Percentiles rank a stretch among this genome's conserved stretches.
These are phyloP conservation scores for Eumacrocentrus americanus DNA, from an alignment of 2,888 invertebrate genomes.

Conservation along the genomic window DNA sequence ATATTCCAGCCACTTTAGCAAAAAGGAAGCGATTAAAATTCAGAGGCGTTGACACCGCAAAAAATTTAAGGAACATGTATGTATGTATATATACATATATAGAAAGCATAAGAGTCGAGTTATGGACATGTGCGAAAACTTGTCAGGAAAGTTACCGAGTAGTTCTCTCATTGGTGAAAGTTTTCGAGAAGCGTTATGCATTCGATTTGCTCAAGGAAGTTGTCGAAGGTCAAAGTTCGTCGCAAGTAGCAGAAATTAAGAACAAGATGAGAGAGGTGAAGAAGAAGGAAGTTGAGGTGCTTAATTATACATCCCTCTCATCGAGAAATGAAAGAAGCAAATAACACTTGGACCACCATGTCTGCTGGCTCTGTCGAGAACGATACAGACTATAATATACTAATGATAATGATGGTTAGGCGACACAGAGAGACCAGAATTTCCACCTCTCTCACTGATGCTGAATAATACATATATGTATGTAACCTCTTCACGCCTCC, in stretches of 20 bases:
- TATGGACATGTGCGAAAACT: conserved; percentile 3
- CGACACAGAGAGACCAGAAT: neutral
- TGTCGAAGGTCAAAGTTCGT: too few species aligned
- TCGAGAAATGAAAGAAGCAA: too few species aligned
- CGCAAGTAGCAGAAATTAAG: too few species aligned
- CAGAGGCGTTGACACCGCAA: too few species aligned
- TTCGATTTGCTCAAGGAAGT: too few species aligned
- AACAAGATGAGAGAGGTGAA: too few species aligned
- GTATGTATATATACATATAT: too few species aligned
- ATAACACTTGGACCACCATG: neutral
- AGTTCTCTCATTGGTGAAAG: conserved; percentile 3
- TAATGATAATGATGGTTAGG: neutral
- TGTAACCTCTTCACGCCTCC: neutral
- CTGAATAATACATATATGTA: neutral
- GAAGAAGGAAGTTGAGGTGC: too few species aligned
- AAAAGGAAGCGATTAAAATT: neutral
- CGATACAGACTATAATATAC: too few species aligned
- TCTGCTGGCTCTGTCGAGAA: neutral
- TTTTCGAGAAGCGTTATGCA: conserved; percentile 2
- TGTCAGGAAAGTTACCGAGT: neutral
- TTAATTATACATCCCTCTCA: too few species aligned
- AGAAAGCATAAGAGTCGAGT: too few species aligned
- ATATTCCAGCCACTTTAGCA: neutral
- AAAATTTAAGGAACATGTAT: too few species aligned
- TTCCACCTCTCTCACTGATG: neutral